phyloP scores from a whole-genome alignment of 2,113 vertebrate species.

The Vimba vimba region DNA sequence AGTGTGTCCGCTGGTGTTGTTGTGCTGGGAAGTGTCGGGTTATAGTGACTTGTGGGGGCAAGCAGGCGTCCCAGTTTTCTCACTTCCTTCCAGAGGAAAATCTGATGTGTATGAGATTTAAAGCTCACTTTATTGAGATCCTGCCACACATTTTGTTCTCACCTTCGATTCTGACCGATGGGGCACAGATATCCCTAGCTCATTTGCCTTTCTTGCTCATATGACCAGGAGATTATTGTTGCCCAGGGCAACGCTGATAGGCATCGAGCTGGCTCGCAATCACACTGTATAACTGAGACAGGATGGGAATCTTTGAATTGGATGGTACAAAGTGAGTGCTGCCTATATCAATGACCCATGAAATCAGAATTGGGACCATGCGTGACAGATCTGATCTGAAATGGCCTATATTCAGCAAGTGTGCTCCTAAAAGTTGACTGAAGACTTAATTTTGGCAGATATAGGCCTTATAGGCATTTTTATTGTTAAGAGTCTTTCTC shows the following conservation, averaged over 20 bases:
- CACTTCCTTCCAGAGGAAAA: neutral
- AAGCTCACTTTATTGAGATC: neutral
- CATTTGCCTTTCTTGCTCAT: neutral
- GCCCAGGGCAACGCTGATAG: conserved; percentile 15
- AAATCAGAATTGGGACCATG: neutral
- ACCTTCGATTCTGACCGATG: neutral
- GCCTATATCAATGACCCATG: neutral
- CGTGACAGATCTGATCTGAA: neutral
- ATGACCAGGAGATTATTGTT: conserved; percentile 16
- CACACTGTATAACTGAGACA: neutral
- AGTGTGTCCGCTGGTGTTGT: conserved; percentile 24
- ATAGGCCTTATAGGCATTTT: no score
- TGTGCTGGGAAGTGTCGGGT: conserved; percentile 7
- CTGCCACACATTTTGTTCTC: conserved; percentile 1
- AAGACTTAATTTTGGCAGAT: neutral
- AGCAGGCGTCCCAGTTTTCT: conserved; percentile 6
- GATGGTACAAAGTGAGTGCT: neutral
- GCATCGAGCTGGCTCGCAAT: neutral
- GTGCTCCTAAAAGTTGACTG: neutral
- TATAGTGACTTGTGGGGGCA: conserved; percentile 4
- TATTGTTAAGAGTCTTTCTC: no score
- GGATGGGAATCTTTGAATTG: conserved; percentile 4
- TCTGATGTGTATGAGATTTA: neutral
- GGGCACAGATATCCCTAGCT: neutral
- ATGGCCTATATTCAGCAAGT: neutral